A percentile compares a stretch with the other conserved stretches of the same genome.
phyloP scores from a whole-genome alignment of 2,113 vertebrate species.

The Phylloscopus trochiloides region DNA sequence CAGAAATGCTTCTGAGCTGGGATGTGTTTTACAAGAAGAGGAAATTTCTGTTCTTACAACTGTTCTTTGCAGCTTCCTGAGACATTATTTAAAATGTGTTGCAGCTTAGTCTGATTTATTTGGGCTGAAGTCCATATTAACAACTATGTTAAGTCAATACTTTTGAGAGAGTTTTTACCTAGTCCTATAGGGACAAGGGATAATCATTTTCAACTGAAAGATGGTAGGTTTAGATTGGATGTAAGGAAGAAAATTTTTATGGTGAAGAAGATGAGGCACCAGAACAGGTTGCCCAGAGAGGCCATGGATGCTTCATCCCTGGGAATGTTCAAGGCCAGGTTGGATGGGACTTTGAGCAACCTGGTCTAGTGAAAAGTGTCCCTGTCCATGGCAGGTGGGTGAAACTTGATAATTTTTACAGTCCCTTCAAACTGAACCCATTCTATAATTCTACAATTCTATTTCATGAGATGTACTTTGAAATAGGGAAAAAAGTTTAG shows the following conservation, averaged over 20 bases:
- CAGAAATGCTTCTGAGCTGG: not conserved
- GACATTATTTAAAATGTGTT: not conserved
- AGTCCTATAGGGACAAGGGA: not conserved
- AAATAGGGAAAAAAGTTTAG: not conserved
- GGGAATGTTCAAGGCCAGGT: not conserved
- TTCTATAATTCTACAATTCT: not conserved
- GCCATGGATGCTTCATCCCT: fast-evolving
- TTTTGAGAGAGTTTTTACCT: not conserved
- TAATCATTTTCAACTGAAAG: not conserved
- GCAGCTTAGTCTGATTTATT: not conserved
- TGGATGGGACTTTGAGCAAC: not conserved
- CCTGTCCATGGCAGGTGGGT: fast-evolving
- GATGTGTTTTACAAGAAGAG: not conserved
- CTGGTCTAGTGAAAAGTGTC: not conserved
- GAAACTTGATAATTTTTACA: not conserved
- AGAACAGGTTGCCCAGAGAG: not conserved
- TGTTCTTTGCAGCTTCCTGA: not conserved
- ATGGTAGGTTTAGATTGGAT: not conserved
- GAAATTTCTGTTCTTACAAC: not conserved
- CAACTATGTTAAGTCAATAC: not conserved
- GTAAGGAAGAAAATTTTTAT: not conserved
- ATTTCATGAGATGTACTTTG: not conserved
- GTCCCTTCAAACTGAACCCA: not conserved
- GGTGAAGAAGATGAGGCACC: not conserved
- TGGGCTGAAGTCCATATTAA: not conserved